Base-by-base conservation (phyloP, 2,113 vertebrate species). In the Myiagra hebetior region DNA sequence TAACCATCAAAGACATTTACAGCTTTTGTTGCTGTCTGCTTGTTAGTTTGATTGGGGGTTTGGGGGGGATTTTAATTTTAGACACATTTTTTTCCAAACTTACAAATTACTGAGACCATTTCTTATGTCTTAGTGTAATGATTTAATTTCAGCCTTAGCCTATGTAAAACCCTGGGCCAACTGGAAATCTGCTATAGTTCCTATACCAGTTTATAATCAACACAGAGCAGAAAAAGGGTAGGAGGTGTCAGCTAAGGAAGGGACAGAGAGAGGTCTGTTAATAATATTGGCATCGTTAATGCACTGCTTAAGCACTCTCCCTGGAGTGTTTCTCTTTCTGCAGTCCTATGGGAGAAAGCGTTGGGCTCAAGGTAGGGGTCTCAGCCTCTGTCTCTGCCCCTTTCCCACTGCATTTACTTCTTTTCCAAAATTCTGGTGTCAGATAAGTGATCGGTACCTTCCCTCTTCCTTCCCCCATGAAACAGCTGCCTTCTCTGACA, bases 381-480 rank as follows among this genome's bases (percentile, higher is more conserved):
- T 41, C 33, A 41, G 0, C 50, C 0, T 0, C 16, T 20, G 15
- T 21, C 13, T 49, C 53, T 87, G 22, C 27, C 13, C 3, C 18
- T 78, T 90, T 30, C 13, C 15, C 3, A 12, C n/a, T 0, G 1
- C 11, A 30, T 63, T 76, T 74, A 70, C 46, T 46, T n/a, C 22
- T 8, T 62, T 89, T 86, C 46, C 59, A 52, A 83, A 91, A 52
- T 44, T 50, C 42, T 67, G 52, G 64, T 81, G 69, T 46, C 18
- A 75, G 47, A 63, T 55, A n/a, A 0, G 0, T 56, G 30, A 42
- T 78, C 72, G 78, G n/a, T 19, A 83, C 24, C 37, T 82, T 69
- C 53, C 57, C 37, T 91, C 7, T 53, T 84, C 53, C 44, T 79
- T 83, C 63, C 42, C 41, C n/a, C 57, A 37, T 23, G 30, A 82